Percentiles rank a stretch among this genome's conserved stretches.
Conservation (phyloP, 2,797 vertebrate species). For the Notamacropus eugenii region DNA sequence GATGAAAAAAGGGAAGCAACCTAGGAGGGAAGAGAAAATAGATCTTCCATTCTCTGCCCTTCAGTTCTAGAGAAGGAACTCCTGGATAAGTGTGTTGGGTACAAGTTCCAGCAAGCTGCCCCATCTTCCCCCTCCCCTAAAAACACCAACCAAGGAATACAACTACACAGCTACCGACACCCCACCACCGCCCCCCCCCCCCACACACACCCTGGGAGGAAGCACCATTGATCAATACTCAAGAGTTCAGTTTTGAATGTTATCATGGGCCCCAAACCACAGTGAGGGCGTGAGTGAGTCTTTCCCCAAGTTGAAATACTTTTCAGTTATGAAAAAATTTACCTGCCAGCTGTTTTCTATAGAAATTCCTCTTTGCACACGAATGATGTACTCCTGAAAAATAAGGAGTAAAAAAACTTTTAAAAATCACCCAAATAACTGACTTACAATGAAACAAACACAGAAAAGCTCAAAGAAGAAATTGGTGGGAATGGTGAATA, state of each 20-base stretch:
- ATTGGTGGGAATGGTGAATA: too few species aligned
- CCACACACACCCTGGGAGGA: not conserved
- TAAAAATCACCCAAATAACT: not conserved
- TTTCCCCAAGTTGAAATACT: conserved; percentile 13
- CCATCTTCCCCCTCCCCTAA: too few species aligned
- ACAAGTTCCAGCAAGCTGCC: not conserved
- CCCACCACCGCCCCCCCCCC: not conserved
- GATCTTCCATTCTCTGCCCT: not conserved
- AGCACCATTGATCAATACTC: not conserved
- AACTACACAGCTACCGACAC: too few species aligned
- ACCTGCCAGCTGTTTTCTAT: conserved; percentile 98
- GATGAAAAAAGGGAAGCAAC: not conserved
- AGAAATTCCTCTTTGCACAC: conserved; percentile 96
- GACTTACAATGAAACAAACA: not conserved
- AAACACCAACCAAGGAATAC: not conserved
- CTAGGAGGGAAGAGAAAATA: not conserved
- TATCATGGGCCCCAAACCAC: not conserved
- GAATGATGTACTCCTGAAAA: conserved; percentile 95
- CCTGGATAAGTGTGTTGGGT: not conserved
- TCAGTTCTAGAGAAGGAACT: not conserved
- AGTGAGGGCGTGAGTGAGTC: not conserved
- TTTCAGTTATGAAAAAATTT: conserved; percentile 74
- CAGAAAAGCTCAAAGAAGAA: not conserved
- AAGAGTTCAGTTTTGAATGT: not conserved
- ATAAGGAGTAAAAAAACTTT: conserved; percentile 26